Base-by-base conservation (phyloP, 2,113 vertebrate species). In the Sterrhoptilus dennistouni region DNA sequence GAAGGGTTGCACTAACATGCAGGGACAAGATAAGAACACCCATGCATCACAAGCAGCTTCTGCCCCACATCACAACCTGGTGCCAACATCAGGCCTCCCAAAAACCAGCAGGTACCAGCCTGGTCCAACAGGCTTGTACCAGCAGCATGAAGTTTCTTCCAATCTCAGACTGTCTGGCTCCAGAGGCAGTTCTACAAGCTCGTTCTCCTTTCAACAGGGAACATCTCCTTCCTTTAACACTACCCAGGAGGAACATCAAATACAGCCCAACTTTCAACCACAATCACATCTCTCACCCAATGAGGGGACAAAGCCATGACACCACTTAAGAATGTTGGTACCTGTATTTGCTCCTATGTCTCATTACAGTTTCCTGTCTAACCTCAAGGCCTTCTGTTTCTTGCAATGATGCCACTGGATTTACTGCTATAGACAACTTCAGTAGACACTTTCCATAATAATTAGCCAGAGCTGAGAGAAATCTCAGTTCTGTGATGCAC, bases 341-440 rank as follows among this genome's bases (percentile, higher is more conserved):
- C 33, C 87, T 79, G 21, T 60, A 71, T 60, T 74, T 89, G 82
- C 42, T 93, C 45, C 82, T 50, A 24, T 4, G 57, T 68, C 75
- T 87, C 49, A 5, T 57, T 85, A 91, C 75, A 71, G 52, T 93
- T 92, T 66, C 69, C 91, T 77, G 90, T 36, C 68, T 93, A 75
- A 89, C 70, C 74, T 77, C 57, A n/a, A 68, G 60, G 44, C 61
- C 54, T 96, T 76, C 90, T 89, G 65, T 83, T 87, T 95, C 81
- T 89, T 82, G 45, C 82, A 90, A 64, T 0, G 8, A 63, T 82
- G 71, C 65, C 94, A 80, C 5, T 90, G 90, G 79, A 95, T 96
- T 92, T 95, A 96, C 95, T 90, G 86, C 95, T 85, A 60, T 2
- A 93, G 91, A 96, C 78, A 95, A 91, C 70, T 87, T 83, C 16